Percentiles rank a stretch among this genome's conserved stretches.
These are phyloP conservation scores for Synanthedon formicaeformis DNA, from an alignment of 2,888 invertebrate genomes.

Conservation along the genomic window DNA sequence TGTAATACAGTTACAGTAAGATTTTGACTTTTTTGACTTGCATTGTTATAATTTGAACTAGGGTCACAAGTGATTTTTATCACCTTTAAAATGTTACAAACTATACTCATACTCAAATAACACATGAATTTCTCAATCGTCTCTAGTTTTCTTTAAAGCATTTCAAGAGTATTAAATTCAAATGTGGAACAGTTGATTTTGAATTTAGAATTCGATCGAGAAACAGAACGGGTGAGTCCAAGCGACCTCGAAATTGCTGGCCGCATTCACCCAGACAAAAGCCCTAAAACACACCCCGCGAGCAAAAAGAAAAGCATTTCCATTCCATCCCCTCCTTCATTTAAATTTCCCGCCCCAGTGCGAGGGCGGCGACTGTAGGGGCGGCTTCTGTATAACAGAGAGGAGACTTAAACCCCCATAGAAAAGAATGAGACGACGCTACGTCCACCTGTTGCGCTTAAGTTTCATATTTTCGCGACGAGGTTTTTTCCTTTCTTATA, in stretches of 20 bases:
- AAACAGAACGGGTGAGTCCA: constrained; percentile 41
- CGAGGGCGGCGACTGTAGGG: constrained; percentile 63
- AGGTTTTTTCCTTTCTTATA: constrained; percentile 59
- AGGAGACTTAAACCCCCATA: constrained; percentile 55
- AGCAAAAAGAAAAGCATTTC: constrained; percentile 68
- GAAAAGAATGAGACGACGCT: constrained; percentile 68
- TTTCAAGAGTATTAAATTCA: too few species aligned
- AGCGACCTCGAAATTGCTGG: constrained; percentile 68
- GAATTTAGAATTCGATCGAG: neutral
- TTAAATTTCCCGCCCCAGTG: constrained; percentile 65
- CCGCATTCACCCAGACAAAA: constrained; percentile 70
- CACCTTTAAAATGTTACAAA: too few species aligned
- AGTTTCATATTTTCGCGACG: constrained; percentile 60
- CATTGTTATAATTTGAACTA: too few species aligned
- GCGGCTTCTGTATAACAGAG: constrained; percentile 64
- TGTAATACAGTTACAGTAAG: too few species aligned
- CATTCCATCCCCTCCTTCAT: constrained; percentile 63
- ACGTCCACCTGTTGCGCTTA: constrained; percentile 66
- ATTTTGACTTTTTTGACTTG: too few species aligned
- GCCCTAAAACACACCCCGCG: constrained; percentile 64
- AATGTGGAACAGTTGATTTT: neutral
- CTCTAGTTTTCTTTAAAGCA: too few species aligned
- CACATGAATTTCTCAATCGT: too few species aligned
- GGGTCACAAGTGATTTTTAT: too few species aligned
- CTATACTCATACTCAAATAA: too few species aligned